Percentiles rank a stretch among this genome's conserved stretches.
These are phyloP conservation scores for Dinomys branickii DNA, from an alignment of 2,113 vertebrate genomes.

Conservation along the genomic window DNA sequence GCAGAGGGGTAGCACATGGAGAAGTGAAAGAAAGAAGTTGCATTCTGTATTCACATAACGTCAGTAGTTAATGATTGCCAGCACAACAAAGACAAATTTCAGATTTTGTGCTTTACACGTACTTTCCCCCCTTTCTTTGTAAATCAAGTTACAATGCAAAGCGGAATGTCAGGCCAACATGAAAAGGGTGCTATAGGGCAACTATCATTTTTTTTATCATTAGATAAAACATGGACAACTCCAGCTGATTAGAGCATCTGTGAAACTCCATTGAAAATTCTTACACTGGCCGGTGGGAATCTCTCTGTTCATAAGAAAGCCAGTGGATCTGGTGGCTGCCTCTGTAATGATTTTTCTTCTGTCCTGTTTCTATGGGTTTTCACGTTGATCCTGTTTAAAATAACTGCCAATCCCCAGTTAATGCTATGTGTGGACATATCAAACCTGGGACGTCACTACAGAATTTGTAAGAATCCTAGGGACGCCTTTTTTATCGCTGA, in stretches of 20 bases:
- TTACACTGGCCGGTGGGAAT: background rate
- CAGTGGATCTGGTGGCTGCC: background rate
- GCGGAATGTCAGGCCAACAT: background rate
- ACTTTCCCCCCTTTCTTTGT: background rate
- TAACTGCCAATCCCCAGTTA: conserved; percentile 11
- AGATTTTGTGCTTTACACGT: background rate
- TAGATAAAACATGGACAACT: background rate
- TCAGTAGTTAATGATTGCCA: background rate
- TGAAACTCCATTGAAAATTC: background rate
- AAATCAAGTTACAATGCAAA: background rate
- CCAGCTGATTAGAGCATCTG: background rate
- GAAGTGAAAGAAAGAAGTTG: background rate
- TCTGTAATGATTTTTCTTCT: background rate
- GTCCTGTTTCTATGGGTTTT: background rate
- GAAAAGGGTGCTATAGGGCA: background rate
- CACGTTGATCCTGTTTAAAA: background rate
- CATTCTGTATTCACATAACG: background rate
- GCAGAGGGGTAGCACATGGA: background rate
- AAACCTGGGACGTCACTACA: background rate
- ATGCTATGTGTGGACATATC: background rate
- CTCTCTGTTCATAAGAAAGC: background rate
- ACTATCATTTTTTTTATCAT: background rate
- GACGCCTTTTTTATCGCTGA: background rate
- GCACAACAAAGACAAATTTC: background rate
- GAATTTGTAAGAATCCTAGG: background rate